Base-by-base conservation (phyloP, 2,113 vertebrate genomes). In the Calonectris borealis region DNA sequence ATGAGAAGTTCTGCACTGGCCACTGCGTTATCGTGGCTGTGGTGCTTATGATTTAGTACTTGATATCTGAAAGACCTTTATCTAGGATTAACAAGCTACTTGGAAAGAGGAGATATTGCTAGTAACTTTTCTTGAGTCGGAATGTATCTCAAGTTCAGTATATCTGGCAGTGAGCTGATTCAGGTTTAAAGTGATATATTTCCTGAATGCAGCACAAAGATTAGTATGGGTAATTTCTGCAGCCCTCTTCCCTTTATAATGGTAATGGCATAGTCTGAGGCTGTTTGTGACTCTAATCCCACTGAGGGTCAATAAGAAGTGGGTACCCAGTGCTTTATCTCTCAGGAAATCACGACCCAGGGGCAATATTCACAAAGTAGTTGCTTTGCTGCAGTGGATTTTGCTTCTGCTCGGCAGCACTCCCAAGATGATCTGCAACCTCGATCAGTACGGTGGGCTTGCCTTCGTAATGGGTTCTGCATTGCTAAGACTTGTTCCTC, bases 71-170 rank as follows among this genome's bases (percentile, higher is more conserved):
- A 72, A 75, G 55, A 80, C 31, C 31, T 95, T 76, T 61, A 49
- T 80, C 72, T 60, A 5, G 73, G 51, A 55, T 87, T 60, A 52
- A 17, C 36, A 29, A 66, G 42, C 51, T 80, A 2, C n/a, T 65
- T 8, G 11, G 70, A 52, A 72, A 38, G 5, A 13, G 49, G 80
- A 51, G 73, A 16, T 79, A 2, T 1, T 62, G 42, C 31, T 31
- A 5, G 5, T 21, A 3, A 21, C 38, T 36, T 52, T 40, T 48
- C 26, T 42, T 6, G 62, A 40, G 52, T 40, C 66, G 1, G 18
- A 2, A 34, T 22, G 0, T 12, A 3, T 46, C 32, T 87, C 0
- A 2, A 22, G 19, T 70, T 81, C 11, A 0, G 29, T n/a, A 0
- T 34, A 10, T 12, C 36, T 81, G 60, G 34, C 7, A 18, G 25